A percentile compares a stretch with the other conserved stretches of the same genome.
phyloP scores from a whole-genome alignment of 2,113 vertebrate genomes.

The Narcine bancroftii region DNA sequence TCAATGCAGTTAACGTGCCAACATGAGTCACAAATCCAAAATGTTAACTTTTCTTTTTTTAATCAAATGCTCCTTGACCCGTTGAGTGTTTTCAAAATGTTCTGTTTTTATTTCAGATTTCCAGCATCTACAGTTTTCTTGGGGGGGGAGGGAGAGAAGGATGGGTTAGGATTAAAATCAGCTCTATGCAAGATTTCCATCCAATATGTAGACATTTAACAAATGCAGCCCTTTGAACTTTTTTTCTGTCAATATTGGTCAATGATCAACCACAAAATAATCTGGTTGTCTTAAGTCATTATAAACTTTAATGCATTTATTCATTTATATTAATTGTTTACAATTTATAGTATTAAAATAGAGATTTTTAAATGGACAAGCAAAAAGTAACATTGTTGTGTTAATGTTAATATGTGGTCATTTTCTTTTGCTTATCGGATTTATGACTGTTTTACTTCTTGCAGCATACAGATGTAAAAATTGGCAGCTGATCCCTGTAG shows the following conservation, averaged over 20 bases:
- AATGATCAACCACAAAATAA: neutral
- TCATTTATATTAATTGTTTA: neutral
- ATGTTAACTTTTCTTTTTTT: no score
- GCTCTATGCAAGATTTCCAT: no score
- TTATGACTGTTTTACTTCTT: neutral
- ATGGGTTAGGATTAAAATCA: neutral
- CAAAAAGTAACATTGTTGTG: neutral
- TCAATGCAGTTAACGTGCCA: no score
- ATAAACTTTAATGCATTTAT: neutral
- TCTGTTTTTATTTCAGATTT: no score
- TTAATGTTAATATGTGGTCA: neutral
- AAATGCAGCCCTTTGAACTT: no score
- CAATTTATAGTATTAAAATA: neutral
- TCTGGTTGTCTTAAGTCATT: neutral
- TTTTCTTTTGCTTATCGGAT: neutral
- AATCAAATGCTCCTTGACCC: no score
- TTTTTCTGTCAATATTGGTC: no score
- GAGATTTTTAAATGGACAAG: neutral
- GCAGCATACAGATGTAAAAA: slow-evolving; percentile 27
- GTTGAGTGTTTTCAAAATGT: no score
- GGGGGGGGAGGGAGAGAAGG: no score
- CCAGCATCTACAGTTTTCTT: no score
- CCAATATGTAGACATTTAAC: neutral
- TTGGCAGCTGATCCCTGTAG: slow-evolving; percentile 10
- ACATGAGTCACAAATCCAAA: no score